Percentiles rank a stretch among this genome's conserved stretches.
Evolutionary conservation across 2,888 invertebrate species (phyloP).

Genomic region (Xylophagus ater): DNA sequence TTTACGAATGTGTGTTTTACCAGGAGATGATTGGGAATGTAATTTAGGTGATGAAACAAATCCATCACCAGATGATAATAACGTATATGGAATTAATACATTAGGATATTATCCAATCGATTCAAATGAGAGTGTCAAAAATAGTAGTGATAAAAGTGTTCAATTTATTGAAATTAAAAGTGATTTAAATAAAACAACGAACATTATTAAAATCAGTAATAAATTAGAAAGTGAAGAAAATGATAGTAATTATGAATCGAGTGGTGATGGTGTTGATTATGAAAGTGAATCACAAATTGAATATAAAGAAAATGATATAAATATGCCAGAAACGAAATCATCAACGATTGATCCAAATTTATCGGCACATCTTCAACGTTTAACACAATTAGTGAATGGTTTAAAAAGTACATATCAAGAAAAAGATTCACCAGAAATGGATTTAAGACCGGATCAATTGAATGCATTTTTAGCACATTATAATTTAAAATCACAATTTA

Average conservation of each 20-base stretch:
- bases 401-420: slow-evolving; percentile 31
- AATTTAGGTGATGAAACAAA: slow-evolving; percentile 20
- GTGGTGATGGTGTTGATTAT: slow-evolving; percentile 31
- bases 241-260: slow-evolving; percentile 25
- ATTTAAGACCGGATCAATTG: slow-evolving; percentile 35
- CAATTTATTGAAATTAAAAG: not conserved
- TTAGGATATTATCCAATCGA: slow-evolving; percentile 6
- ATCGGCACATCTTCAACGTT: slow-evolving; percentile 33
- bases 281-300: too few relatives aligned
- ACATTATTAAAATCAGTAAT: not conserved
- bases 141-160: slow-evolving; percentile 1
- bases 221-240: slow-evolving; percentile 8
- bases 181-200: not conserved
- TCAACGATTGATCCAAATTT: slow-evolving; percentile 31
- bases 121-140: not conserved
- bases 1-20: slow-evolving; percentile 34
- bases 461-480: slow-evolving; percentile 38
- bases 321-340: slow-evolving; percentile 1
- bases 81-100: slow-evolving; percentile 17
- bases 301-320: slow-evolving; percentile 7
- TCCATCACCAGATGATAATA: slow-evolving; percentile 13
- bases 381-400: slow-evolving; percentile 36
- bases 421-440: slow-evolving; percentile 23
- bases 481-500: slow-evolving; percentile 33
- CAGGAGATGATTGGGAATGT: slow-evolving; percentile 40